Evolutionary conservation across 2,888 invertebrate species (phyloP).

Genomic region (Pycnomerus fuliginosus): DNA sequence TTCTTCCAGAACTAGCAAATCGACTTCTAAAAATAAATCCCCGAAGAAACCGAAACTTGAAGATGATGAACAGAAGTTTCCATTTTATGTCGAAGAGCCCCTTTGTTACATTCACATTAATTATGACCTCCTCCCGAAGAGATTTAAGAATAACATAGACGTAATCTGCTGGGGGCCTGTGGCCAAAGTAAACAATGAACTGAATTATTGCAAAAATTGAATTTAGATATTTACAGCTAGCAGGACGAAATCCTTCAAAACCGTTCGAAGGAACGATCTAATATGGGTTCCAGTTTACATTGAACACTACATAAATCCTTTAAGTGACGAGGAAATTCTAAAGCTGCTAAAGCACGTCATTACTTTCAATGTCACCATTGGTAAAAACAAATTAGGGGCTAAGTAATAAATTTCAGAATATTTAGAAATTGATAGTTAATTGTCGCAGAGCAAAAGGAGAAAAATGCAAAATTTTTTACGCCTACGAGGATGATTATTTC

Average conservation of each 20-base stretch:
- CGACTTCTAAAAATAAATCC: not conserved
- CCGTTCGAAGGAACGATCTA: conserved; percentile 8
- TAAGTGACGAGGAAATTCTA: conserved; percentile 15
- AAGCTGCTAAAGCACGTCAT: conserved; percentile 13
- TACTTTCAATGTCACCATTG: conserved; percentile 9
- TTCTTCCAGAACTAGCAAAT: too few relatives aligned
- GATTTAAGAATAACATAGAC: conserved; percentile 18
- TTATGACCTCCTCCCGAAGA: conserved; percentile 19
- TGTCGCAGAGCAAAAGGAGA: conserved; percentile 21
- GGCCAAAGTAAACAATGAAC: conserved; percentile 29
- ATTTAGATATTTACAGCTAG: conserved; percentile 21
- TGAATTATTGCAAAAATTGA: too few relatives aligned
- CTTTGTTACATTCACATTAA: conserved; percentile 20
- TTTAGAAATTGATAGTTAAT: not conserved
- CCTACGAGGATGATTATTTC: not conserved
- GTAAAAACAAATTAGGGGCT: conserved; percentile 17
- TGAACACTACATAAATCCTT: conserved; percentile 18
- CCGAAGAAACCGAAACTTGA: not conserved
- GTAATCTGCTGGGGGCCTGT: conserved; percentile 25
- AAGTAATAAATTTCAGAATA: conserved; percentile 13
- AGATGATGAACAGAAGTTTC: not conserved
- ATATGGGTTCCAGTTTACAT: conserved; percentile 26
- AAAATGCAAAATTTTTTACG: conserved; percentile 6
- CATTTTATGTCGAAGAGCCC: conserved; percentile 18
- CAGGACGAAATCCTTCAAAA: conserved; percentile 15